These are phyloP conservation scores for Geothlypis trichas DNA, from an alignment of 2,113 vertebrate genomes.

Conservation along the genomic window DNA sequence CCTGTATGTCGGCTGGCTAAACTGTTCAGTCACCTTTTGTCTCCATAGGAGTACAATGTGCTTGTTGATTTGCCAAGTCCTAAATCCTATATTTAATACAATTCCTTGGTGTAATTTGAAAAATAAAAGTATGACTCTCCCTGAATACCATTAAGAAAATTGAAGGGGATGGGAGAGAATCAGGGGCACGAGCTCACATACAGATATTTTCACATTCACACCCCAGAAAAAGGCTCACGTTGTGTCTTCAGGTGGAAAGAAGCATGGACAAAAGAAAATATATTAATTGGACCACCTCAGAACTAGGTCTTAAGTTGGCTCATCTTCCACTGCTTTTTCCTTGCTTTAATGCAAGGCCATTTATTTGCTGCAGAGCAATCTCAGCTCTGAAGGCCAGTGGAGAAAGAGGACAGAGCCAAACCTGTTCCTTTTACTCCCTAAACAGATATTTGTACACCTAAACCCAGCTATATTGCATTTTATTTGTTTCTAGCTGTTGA, in stretches of 20 bases:
- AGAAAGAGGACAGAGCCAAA: neutral
- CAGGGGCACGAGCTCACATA: neutral
- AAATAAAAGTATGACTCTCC: slow-evolving; percentile 1
- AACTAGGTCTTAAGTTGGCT: neutral
- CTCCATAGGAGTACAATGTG: slow-evolving; percentile 14
- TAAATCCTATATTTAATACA: slow-evolving; percentile 48
- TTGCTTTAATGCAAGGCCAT: neutral
- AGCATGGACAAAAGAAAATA: neutral
- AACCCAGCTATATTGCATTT: neutral
- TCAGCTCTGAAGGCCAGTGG: neutral
- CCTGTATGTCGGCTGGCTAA: neutral
- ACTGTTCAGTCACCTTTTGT: slow-evolving; percentile 55
- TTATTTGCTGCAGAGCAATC: neutral
- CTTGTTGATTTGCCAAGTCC: slow-evolving; percentile 26
- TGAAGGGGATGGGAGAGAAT: neutral
- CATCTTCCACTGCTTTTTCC: neutral
- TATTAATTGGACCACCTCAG: neutral
- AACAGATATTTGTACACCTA: neutral
- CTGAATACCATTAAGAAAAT: slow-evolving; percentile 11
- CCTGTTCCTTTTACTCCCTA: neutral
- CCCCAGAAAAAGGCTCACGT: neutral
- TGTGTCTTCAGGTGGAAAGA: neutral
- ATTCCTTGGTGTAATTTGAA: slow-evolving; percentile 11
- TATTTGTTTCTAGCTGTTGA: neutral
- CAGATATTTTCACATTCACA: neutral